phyloP scores from a whole-genome alignment of 2,797 vertebrate genomes.

The Macroramphosus scolopax region DNA sequence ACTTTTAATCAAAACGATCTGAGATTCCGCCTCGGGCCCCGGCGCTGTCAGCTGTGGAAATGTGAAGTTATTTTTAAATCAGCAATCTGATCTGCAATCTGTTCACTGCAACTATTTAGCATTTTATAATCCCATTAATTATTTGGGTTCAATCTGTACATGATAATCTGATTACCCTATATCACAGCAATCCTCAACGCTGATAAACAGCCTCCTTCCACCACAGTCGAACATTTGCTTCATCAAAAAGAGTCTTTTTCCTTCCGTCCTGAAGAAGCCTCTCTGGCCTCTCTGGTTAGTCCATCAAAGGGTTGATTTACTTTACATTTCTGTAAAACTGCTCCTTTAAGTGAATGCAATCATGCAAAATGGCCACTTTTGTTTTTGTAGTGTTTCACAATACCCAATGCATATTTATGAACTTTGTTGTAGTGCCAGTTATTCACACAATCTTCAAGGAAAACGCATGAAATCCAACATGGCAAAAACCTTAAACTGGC shows the following conservation, averaged over 20 bases:
- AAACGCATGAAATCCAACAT: constrained; percentile 37
- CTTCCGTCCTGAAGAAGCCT: constrained; percentile 8
- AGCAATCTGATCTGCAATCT: too few species aligned
- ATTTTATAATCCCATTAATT: constrained; percentile 12
- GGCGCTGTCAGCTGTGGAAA: too few species aligned
- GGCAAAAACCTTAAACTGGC: constrained; percentile 31
- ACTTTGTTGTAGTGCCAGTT: constrained; percentile 25
- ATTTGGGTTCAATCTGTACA: not conserved
- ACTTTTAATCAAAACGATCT: too few species aligned
- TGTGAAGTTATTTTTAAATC: too few species aligned
- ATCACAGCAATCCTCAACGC: constrained; percentile 1
- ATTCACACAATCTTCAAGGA: constrained; percentile 25
- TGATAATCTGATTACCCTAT: constrained; percentile 2
- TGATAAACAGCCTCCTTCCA: constrained; percentile 5
- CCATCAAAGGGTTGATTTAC: constrained; percentile 41
- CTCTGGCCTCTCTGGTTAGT: constrained; percentile 10
- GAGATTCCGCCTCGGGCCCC: too few species aligned
- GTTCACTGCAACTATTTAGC: not conserved
- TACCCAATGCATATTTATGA: constrained; percentile 58
- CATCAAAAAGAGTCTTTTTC: constrained; percentile 12
- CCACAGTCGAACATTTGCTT: not conserved
- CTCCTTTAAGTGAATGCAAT: constrained; percentile 53
- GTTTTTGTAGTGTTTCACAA: constrained; percentile 51
- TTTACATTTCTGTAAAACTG: constrained; percentile 39
- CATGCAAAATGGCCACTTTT: constrained; percentile 61